Evolutionary conservation across 2,888 invertebrate species (phyloP), one percentile per base, ranked within the genome.

Genomic region (Hydropsyche betteni): DNA sequence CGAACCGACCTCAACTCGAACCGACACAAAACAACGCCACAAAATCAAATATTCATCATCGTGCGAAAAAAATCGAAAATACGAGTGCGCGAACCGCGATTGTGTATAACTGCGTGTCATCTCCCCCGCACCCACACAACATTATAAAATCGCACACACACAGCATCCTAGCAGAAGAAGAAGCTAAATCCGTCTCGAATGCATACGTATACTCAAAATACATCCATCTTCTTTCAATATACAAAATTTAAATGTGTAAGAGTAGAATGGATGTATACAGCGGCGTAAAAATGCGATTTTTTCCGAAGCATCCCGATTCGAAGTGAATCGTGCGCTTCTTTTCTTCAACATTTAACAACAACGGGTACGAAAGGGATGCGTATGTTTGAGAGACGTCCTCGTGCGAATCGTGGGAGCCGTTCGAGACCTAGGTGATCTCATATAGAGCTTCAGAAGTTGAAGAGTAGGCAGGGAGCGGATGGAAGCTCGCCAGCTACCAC

Each of bases 401-500:
- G 69, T 24, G 69, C 14, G 4, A 36, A 64, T 64, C 70, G 70
- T 70, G 72, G 58, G 72, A 72, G 72, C 72, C 36, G 55, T n/a
- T 55, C 16, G 55, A 61, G 55, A 70, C 72, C 75, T 75, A 70
- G 77, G 79, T 77, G 79, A 79, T 79, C 79, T 79, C 79, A 77
- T 76, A 74, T 77, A 76, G 77, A 75, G 76, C 76, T 77, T 79
- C 79, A 74, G 79, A 76, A 79, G 79, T 79, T 79, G 77, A 72
- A 77, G 76, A 79, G 79, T 79, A 77, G 77, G 77, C 77, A 75
- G 77, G 79, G 75, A 79, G 79, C 79, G 77, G 77, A 77, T 79
- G 76, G 77, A 75, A 77, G 78, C 76, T 69, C 75, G 76, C 86
- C 86, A 69, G 79, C 79, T 77, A 79, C 79, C 79, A 78, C 87